These are phyloP conservation scores for Psittacula echo DNA, from an alignment of 2,797 vertebrate genomes.

Conservation along the genomic window DNA sequence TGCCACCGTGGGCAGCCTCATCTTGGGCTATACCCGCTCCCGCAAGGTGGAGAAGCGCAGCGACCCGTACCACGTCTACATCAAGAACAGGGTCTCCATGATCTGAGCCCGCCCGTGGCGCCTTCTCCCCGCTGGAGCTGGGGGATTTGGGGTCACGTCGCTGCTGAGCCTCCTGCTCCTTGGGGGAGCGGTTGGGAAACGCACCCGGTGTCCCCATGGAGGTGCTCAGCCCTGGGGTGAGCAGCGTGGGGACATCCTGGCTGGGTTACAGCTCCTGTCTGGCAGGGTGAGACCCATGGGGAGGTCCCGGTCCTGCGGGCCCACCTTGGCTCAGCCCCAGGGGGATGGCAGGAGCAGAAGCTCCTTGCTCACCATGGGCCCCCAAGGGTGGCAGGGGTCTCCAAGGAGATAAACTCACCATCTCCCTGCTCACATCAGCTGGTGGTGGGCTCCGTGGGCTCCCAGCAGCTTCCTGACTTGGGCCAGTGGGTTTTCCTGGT, in stretches of 20 bases:
- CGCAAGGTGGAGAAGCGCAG: conserved; percentile 79
- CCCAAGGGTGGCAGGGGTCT: neutral
- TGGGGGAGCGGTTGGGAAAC: neutral
- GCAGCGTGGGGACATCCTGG: accelerated
- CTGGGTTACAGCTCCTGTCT: neutral
- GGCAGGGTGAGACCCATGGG: neutral
- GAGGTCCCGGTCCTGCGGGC: neutral
- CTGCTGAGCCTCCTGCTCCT: accelerated
- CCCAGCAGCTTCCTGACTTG: accelerated
- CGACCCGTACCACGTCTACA: conserved; percentile 82
- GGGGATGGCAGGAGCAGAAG: neutral
- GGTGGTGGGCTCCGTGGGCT: accelerated
- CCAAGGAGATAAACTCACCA: neutral
- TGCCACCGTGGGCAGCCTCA: conserved; percentile 78
- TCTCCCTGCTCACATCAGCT: neutral
- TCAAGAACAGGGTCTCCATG: conserved; percentile 80
- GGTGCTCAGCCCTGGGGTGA: neutral
- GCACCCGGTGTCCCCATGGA: accelerated
- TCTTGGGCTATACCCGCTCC: conserved; percentile 81
- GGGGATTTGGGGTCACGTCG: accelerated
- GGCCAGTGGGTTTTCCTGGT: neutral
- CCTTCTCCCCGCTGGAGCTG: accelerated
- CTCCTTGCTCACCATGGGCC: neutral
- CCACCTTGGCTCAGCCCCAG: accelerated
- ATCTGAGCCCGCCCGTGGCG: conserved; percentile 27